Percentiles rank a stretch among this genome's conserved stretches.
phyloP scores from a whole-genome alignment of 2,113 vertebrate species.

The Donacobius atricapilla region DNA sequence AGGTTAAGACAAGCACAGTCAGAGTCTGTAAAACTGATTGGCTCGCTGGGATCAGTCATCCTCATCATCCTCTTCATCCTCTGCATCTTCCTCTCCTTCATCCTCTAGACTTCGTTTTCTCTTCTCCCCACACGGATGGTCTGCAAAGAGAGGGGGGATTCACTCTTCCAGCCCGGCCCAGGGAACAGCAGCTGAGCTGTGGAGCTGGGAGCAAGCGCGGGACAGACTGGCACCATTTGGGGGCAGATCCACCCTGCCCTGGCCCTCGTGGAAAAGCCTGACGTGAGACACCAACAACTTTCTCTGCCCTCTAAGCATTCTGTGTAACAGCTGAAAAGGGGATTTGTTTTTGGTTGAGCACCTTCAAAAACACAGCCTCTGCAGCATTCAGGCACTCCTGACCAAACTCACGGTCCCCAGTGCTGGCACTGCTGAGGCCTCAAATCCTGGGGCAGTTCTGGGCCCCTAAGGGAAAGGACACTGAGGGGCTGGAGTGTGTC shows the following conservation, averaged over 20 bases:
- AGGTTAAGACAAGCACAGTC: slow-evolving; percentile 55
- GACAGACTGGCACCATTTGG: background rate
- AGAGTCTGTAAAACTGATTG: slow-evolving; percentile 67
- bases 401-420: background rate
- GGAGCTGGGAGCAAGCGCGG: background rate
- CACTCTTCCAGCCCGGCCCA: background rate
- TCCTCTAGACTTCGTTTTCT: slow-evolving; percentile 56
- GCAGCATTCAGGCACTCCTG: background rate
- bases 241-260: background rate
- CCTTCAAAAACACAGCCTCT: background rate
- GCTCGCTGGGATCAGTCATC: slow-evolving; percentile 48
- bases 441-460: background rate
- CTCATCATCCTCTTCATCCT: slow-evolving; percentile 46
- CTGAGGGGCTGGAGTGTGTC: fast-evolving
- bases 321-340: fast-evolving
- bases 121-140: slow-evolving; percentile 33
- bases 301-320: background rate
- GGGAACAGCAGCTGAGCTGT: background rate
- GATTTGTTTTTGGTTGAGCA: background rate
- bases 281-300: background rate
- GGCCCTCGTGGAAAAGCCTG: background rate
- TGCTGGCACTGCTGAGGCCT: background rate
- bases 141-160: slow-evolving; percentile 31
- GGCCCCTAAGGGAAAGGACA: fast-evolving
- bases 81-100: slow-evolving; percentile 48